Evolutionary conservation across 2,797 vertebrate genomes (phyloP).

Genomic region (Steatocranus sp.): DNA sequence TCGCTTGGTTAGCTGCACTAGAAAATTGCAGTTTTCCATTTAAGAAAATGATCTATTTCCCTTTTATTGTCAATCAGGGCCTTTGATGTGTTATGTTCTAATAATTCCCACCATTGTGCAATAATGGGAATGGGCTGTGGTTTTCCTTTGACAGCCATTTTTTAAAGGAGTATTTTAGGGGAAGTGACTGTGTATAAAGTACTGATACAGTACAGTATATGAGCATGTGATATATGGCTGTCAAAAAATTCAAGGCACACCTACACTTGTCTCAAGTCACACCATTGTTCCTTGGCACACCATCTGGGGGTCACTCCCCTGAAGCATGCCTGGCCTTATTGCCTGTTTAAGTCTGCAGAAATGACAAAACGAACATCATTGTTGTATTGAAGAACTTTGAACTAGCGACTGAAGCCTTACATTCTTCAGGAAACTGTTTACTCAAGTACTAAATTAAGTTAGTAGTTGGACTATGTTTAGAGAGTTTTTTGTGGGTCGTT

Average conservation of each 20-base stretch:
- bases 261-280: background rate
- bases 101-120: background rate
- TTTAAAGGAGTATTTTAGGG: background rate
- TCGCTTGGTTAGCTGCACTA: background rate
- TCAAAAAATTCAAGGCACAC: background rate
- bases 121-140: background rate
- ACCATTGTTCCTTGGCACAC: background rate
- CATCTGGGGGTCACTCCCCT: background rate
- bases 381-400: background rate
- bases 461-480: background rate
- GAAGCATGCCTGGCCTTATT: background rate
- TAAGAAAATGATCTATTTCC: background rate
- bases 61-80: background rate
- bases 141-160: background rate
- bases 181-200: background rate
- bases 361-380: background rate
- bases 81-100: background rate
- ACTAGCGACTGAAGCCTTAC: background rate
- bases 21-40: background rate
- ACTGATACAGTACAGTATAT: background rate
- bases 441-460: background rate
- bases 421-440: background rate
- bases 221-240: background rate
- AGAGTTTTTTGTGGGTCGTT: background rate
- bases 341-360: background rate